phyloP scores from a whole-genome alignment of 2,888 invertebrate species.

The Nomada flava region DNA sequence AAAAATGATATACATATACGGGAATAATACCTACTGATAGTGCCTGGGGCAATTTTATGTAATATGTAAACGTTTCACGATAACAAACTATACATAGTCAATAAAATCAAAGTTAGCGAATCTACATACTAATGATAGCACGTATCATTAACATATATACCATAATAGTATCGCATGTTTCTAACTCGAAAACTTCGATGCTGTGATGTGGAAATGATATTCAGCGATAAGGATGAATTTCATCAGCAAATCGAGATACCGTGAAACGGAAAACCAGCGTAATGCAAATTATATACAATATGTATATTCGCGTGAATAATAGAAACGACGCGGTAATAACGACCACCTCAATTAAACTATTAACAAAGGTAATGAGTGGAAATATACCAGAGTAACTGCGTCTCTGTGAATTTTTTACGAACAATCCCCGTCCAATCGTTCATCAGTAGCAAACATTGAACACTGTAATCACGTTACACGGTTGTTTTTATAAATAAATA shows the following conservation, averaged over 20 bases:
- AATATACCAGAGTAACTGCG: neutral
- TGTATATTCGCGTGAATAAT: constrained; percentile 1
- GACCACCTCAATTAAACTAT: constrained; percentile 10
- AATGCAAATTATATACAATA: neutral
- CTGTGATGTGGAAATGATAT: neutral
- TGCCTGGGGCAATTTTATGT: too few relatives aligned
- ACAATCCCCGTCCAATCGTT: neutral
- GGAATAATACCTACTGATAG: too few relatives aligned
- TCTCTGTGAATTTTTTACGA: constrained; percentile 18
- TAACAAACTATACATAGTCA: too few relatives aligned
- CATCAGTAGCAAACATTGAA: neutral
- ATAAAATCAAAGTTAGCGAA: too few relatives aligned
- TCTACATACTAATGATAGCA: too few relatives aligned
- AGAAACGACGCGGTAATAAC: constrained; percentile 9
- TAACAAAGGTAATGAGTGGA: constrained; percentile 23
- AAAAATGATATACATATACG: too few relatives aligned
- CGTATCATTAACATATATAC: neutral
- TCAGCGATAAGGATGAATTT: neutral
- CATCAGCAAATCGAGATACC: constrained; percentile 3
- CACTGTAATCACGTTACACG: neutral
- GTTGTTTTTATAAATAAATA: too few relatives aligned
- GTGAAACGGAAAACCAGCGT: constrained; percentile 14
- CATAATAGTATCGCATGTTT: neutral
- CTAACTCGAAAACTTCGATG: neutral
- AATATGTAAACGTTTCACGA: too few relatives aligned